Percentiles rank a stretch among this genome's conserved stretches.
Evolutionary conservation across 2,888 invertebrate species (phyloP).

Genomic region (Mantis religiosa): DNA sequence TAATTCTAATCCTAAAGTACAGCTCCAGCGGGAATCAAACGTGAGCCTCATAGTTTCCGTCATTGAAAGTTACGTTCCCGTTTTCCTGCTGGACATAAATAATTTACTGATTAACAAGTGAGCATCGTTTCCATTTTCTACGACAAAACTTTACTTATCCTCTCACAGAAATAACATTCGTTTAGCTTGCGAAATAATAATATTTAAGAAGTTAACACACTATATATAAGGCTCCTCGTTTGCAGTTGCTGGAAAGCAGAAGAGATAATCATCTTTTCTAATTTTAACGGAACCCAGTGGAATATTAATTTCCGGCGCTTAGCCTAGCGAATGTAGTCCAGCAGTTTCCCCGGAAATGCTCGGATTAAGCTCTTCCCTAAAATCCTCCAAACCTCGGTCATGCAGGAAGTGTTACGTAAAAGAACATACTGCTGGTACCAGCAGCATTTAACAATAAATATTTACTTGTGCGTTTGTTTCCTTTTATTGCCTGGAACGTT

Average conservation of each 20-base stretch:
- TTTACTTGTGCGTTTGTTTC: no score
- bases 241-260: background rate
- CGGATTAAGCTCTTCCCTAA: background rate
- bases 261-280: background rate
- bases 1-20: no score
- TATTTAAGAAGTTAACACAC: background rate
- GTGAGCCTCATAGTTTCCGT: no score
- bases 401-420: background rate
- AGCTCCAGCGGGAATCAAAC: no score
- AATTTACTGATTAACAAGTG: no score
- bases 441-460: no score
- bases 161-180: no score
- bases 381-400: background rate
- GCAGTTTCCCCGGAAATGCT: background rate
- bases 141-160: no score
- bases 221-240: background rate
- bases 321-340: background rate
- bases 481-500: no score
- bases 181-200: background rate
- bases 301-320: background rate
- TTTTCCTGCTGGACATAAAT: no score
- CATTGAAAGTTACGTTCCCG: no score
- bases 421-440: background rate
- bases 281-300: background rate
- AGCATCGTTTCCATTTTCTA: no score